These are phyloP conservation scores for Glyphotaelius pellucidus DNA, from an alignment of 2,888 invertebrate genomes.

Conservation along the genomic window DNA sequence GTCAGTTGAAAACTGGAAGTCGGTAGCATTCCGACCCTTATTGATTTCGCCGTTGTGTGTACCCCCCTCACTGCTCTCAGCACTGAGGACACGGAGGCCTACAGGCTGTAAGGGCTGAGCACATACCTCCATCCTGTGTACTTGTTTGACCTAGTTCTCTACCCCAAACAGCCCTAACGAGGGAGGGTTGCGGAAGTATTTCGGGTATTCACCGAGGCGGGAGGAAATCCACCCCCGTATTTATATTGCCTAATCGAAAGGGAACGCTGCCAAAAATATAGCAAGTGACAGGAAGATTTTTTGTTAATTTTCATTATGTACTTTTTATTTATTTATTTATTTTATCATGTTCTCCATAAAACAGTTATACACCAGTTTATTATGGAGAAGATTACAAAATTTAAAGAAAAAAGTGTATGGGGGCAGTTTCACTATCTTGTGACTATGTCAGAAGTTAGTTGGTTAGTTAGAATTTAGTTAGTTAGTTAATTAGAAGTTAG, in stretches of 20 bases:
- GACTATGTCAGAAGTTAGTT: too few relatives aligned
- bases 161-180: conserved; percentile 26
- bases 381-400: too few relatives aligned
- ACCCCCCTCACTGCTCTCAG: conserved; percentile 5
- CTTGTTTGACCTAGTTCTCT: conserved; percentile 36
- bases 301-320: neutral
- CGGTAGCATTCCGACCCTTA: conserved; percentile 11
- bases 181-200: conserved; percentile 48
- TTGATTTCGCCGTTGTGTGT: conserved; percentile 29
- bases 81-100: conserved; percentile 31
- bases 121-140: conserved; percentile 14
- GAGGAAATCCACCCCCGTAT: neutral
- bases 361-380: too few relatives aligned
- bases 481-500: too few relatives aligned
- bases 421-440: too few relatives aligned
- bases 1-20: neutral
- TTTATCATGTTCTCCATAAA: too few relatives aligned
- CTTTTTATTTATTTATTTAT: too few relatives aligned
- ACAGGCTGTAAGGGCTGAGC: neutral
- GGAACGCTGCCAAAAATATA: neutral
- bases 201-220: conserved; percentile 15
- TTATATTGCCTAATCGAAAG: neutral
- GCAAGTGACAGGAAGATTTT: neutral
- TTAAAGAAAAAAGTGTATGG: too few relatives aligned
- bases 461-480: too few relatives aligned